Evolutionary conservation across 2,113 vertebrate genomes (phyloP).

Genomic region (Ploceus nigricollis): DNA sequence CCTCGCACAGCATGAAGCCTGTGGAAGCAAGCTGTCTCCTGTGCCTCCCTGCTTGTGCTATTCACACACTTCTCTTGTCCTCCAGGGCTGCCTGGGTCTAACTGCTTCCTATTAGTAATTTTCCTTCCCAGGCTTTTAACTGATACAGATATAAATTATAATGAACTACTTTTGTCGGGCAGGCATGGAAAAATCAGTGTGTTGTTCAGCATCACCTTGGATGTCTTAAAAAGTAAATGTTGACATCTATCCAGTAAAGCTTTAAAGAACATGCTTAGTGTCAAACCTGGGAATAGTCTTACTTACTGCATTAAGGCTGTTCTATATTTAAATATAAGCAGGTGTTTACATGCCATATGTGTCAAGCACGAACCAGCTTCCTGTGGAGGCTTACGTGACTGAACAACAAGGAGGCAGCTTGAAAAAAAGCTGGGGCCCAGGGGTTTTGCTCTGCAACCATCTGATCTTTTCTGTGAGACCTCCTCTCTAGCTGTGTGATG

Average conservation of each 20-base stretch:
- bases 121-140: background rate
- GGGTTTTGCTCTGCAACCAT: background rate
- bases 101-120: background rate
- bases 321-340: constrained; percentile 65
- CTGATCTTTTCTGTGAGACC: background rate
- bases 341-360: constrained; percentile 41
- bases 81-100: fast-evolving
- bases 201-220: background rate
- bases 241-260: constrained; percentile 16
- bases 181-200: background rate
- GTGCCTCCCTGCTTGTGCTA: background rate
- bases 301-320: constrained; percentile 46
- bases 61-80: background rate
- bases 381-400: background rate
- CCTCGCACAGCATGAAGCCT: background rate
- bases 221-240: constrained; percentile 16
- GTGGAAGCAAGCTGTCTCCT: background rate
- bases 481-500: background rate
- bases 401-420: background rate
- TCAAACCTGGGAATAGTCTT: constrained; percentile 50
- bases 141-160: background rate
- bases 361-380: background rate
- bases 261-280: constrained; percentile 51
- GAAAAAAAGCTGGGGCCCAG: background rate
- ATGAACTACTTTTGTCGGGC: background rate